A percentile compares a stretch with the other conserved stretches of the same genome.
phyloP scores from a whole-genome alignment of 2,113 vertebrate species.

The Oxyura jamaicensis region DNA sequence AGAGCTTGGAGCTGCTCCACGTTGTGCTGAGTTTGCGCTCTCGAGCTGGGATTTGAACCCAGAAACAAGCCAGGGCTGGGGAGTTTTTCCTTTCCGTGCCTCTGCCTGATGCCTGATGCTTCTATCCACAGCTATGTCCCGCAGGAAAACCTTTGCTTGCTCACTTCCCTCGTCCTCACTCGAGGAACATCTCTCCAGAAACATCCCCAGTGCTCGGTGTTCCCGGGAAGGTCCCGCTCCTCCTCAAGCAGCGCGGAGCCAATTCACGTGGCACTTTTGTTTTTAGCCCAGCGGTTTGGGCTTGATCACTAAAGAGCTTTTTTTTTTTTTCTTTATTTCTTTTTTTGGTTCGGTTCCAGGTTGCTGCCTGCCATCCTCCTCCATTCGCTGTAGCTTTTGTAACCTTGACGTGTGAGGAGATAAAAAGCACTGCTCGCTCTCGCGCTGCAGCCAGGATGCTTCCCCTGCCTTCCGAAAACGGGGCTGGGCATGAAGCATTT shows the following conservation, averaged over 20 bases:
- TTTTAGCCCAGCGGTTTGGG: background rate
- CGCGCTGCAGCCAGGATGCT: background rate
- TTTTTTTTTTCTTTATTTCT: no score
- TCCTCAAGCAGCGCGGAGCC: background rate
- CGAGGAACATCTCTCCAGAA: background rate
- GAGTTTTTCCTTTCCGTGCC: background rate
- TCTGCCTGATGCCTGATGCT: background rate
- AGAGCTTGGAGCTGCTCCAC: background rate
- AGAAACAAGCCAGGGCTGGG: background rate
- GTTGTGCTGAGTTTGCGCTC: background rate
- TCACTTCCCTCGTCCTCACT: background rate
- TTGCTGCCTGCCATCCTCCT: background rate
- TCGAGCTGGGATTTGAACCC: background rate
- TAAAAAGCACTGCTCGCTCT: background rate
- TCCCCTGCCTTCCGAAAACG: background rate
- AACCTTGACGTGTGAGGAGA: background rate
- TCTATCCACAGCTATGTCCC: background rate
- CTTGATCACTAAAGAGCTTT: background rate
- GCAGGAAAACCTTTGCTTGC: background rate
- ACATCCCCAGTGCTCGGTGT: background rate
- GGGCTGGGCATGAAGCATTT: background rate
- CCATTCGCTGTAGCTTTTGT: background rate
- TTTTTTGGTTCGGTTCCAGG: background rate
- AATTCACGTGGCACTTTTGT: fast-evolving
- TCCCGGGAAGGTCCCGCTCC: background rate